These are phyloP conservation scores for Anarsia innoxiella DNA, from an alignment of 2,888 invertebrate species.

Conservation along the genomic window DNA sequence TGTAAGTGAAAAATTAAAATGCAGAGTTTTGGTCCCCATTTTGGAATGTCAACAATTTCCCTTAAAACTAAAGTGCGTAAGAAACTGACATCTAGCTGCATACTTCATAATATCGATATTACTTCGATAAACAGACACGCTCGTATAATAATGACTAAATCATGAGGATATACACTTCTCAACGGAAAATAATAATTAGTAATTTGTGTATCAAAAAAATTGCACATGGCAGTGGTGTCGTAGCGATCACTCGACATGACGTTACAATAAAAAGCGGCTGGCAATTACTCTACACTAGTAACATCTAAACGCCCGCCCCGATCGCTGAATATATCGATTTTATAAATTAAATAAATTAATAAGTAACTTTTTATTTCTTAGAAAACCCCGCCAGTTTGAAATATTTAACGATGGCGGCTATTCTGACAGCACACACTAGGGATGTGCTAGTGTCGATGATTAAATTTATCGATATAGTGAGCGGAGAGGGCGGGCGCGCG, in stretches of 20 bases:
- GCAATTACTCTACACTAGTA: slow-evolving; percentile 69
- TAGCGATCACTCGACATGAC: slow-evolving; percentile 63
- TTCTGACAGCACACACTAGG: slow-evolving; percentile 24
- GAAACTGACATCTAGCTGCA: slow-evolving; percentile 42
- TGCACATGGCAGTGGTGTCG: slow-evolving; percentile 72
- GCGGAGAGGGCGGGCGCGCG: slow-evolving; percentile 29
- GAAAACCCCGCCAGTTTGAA: slow-evolving; percentile 18
- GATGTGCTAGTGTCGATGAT: slow-evolving; percentile 25
- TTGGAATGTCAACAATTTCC: slow-evolving; percentile 62
- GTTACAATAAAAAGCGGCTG: slow-evolving; percentile 68
- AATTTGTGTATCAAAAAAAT: slow-evolving; percentile 56
- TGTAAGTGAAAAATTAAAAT: slow-evolving; percentile 13
- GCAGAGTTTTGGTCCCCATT: slow-evolving; percentile 53
- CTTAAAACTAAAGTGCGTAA: slow-evolving; percentile 38
- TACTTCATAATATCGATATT: slow-evolving; percentile 39
- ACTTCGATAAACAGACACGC: slow-evolving; percentile 40
- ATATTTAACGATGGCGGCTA: slow-evolving; percentile 21
- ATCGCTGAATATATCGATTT: slow-evolving; percentile 29
- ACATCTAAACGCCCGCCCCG: slow-evolving; percentile 57
- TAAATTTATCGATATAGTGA: slow-evolving; percentile 19
- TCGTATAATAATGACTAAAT: slow-evolving; percentile 59
- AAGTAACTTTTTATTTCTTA: not conserved
- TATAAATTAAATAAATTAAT: slow-evolving; percentile 12
- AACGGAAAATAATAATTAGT: slow-evolving; percentile 50
- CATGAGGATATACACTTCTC: slow-evolving; percentile 51